Conservation (phyloP, 2,113 vertebrate genomes). For the Grus americana region DNA sequence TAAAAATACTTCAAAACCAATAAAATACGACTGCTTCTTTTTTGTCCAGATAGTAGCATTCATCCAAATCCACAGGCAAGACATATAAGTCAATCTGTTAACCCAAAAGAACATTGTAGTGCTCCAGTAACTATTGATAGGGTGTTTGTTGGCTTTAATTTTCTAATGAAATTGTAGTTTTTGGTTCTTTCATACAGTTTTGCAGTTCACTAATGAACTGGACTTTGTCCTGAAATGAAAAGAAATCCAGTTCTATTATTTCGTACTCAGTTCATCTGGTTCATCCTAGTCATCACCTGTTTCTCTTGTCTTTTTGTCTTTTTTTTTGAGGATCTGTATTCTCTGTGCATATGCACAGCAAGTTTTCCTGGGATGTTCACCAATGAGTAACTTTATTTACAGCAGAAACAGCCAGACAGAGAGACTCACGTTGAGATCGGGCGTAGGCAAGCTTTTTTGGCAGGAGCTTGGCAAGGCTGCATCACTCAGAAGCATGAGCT, state of each 20-base stretch:
- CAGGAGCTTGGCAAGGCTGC: neutral
- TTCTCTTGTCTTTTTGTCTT: neutral
- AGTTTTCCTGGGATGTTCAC: neutral
- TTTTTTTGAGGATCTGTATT: neutral
- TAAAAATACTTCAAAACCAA: neutral
- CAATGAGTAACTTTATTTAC: constrained; percentile 23
- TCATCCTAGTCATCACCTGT: neutral
- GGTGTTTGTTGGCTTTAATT: neutral
- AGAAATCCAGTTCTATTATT: neutral
- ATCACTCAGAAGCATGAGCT: neutral
- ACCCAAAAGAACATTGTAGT: neutral
- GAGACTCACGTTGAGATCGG: neutral
- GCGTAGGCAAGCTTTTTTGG: constrained; percentile 23
- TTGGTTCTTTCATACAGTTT: neutral
- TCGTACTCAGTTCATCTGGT: neutral
- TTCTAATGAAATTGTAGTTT: neutral
- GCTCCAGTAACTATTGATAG: neutral
- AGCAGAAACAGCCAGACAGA: constrained; percentile 28
- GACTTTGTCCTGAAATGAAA: neutral
- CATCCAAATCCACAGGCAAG: neutral
- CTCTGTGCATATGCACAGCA: neutral
- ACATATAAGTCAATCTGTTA: neutral
- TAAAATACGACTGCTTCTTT: neutral
- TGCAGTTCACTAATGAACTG: neutral
- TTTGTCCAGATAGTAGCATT: neutral